Evolutionary conservation across 1,140 invertebrate genomes (phyloP), one percentile per base, ranked within the genome.

Genomic region (Carposina sasakii): DNA sequence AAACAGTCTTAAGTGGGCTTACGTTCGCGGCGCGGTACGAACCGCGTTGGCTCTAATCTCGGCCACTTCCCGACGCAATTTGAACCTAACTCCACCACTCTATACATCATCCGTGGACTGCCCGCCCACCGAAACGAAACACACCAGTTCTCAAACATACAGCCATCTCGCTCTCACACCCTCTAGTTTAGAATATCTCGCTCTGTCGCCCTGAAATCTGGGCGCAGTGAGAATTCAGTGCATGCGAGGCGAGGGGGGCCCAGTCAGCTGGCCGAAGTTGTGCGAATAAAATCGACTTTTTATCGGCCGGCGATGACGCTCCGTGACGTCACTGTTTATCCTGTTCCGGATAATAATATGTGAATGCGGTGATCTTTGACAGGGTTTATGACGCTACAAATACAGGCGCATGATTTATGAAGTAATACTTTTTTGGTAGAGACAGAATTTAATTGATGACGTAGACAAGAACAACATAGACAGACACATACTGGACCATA

Each of bases 21-120:
- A 77, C 71, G 71, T 69, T 69, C 77, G 79, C 75, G 71, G 69
- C 79, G 72, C 76, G 77, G 71, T 66, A 73, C 71, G 72, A 70
- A 68, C 76, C 78, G 77, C 76, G 71, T 72, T 75, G 74, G 67
- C 87, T 88, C 82, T 89, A 88, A 88, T 88, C 87, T 89, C 86
- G 88, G 85, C 88, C 88, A 88, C 88, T 89, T 89, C 87, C 88
- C 88, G 87, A 76, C 87, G 85, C 87, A 88, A 87, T 88, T 88
- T 88, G 87, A 88, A 86, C 85, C 86, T 89, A 88, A 88, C 87
- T 89, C 88, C 87, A 84, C 84, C 85, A 88, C 87, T 88, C 88
- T 88, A 88, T 89, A 88, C 88, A 88, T 89, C 87, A 88, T 88
- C 86, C 71, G 70, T 66, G 68, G 71, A 56, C 57, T 68, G 72